phyloP scores from a whole-genome alignment of 2,888 invertebrate species.

The Drosophila longiperda region DNA sequence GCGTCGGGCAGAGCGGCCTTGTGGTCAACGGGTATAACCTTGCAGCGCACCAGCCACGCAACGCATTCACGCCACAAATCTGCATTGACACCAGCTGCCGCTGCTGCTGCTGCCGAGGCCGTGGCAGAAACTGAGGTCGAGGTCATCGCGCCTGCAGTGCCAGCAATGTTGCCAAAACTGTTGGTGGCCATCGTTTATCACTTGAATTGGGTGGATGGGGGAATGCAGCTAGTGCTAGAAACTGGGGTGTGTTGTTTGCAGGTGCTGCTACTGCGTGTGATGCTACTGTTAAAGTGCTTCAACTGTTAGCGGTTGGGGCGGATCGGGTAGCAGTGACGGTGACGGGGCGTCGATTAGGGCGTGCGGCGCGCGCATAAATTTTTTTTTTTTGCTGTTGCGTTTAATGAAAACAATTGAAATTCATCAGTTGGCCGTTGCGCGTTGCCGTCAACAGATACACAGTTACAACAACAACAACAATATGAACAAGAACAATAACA shows the following conservation, averaged over 20 bases:
- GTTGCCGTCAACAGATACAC: slow-evolving; percentile 67
- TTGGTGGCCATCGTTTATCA: slow-evolving; percentile 48
- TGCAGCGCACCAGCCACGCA: slow-evolving; percentile 95
- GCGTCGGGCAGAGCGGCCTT: slow-evolving; percentile 91
- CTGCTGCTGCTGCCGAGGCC: slow-evolving; percentile 23
- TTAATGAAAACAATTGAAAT: slow-evolving; percentile 73
- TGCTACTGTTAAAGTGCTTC: slow-evolving; percentile 8
- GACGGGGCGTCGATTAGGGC: slow-evolving; percentile 41
- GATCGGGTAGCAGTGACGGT: slow-evolving; percentile 19
- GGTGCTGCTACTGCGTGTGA: slow-evolving; percentile 15
- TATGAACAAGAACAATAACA: slow-evolving; percentile 23
- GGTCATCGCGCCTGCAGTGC: slow-evolving; percentile 26
- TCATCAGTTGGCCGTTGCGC: slow-evolving; percentile 69
- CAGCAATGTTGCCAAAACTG: slow-evolving; percentile 41
- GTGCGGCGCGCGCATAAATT: slow-evolving; percentile 58
- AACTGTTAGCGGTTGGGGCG: slow-evolving; percentile 30
- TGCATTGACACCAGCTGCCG: slow-evolving; percentile 82
- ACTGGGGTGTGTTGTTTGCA: slow-evolving; percentile 1
- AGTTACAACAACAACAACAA: slow-evolving; percentile 40
- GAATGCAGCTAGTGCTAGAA: background rate
- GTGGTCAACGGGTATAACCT: slow-evolving; percentile 94
- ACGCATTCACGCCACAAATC: slow-evolving; percentile 96
- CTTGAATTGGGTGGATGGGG: background rate
- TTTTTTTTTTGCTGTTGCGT: slow-evolving; percentile 23
- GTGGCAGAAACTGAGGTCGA: slow-evolving; percentile 21